phyloP scores from a whole-genome alignment of 2,888 invertebrate genomes.

The Platycheirus albimanus region DNA sequence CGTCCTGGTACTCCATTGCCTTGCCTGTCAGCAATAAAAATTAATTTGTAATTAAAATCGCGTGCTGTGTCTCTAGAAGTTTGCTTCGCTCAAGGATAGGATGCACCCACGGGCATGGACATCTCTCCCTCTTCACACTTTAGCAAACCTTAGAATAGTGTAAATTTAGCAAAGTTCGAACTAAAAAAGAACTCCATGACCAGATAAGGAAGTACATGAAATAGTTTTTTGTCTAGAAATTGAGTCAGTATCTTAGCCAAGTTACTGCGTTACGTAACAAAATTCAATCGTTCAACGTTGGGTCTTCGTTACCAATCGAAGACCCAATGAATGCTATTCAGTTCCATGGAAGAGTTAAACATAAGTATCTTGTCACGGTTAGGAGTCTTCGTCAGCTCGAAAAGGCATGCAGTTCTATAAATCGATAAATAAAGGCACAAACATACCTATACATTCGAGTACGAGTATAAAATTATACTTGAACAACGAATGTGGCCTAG shows the following conservation, averaged over 20 bases:
- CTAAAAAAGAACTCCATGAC: background rate
- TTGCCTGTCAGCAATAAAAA: conserved; percentile 70
- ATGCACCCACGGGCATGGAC: conserved; percentile 9
- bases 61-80: conserved; percentile 39
- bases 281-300: conserved; percentile 15
- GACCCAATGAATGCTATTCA: conserved; percentile 39
- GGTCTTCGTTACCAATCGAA: background rate
- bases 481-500: no score
- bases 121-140: conserved; percentile 2
- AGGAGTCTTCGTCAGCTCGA: conserved; percentile 18
- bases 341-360: conserved; percentile 18
- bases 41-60: conserved; percentile 73
- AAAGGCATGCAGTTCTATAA: conserved; percentile 53
- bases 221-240: conserved; percentile 10
- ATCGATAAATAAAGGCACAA: no score
- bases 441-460: no score
- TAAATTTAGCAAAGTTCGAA: conserved; percentile 4
- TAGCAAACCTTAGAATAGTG: background rate
- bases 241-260: conserved; percentile 35
- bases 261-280: conserved; percentile 62
- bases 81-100: background rate
- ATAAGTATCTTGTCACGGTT: conserved; percentile 34
- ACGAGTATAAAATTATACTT: no score
- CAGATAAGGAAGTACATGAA: conserved; percentile 40
- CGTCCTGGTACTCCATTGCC: conserved; percentile 23